Evolutionary conservation across 2,797 vertebrate genomes (phyloP).

Genomic region (Sandelia bainsii): DNA sequence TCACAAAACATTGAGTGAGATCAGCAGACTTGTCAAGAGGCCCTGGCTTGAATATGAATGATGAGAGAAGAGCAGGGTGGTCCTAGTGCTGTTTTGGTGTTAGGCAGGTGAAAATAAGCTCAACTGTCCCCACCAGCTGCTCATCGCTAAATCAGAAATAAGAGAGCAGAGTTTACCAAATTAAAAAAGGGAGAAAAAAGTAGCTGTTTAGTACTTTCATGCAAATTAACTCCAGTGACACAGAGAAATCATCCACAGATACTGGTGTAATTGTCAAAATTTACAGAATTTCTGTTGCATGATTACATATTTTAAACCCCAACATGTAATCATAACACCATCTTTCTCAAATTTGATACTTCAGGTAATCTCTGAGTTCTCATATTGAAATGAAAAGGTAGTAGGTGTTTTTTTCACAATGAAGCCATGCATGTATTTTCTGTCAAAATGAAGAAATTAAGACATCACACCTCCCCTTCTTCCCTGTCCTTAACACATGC

Average conservation of each 20-base stretch:
- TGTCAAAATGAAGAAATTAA: constrained; percentile 89
- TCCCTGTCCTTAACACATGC: constrained; percentile 73
- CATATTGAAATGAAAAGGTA: constrained; percentile 27
- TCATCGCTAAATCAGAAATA: constrained; percentile 69
- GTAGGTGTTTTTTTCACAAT: constrained; percentile 42
- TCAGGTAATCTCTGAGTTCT: constrained; percentile 41
- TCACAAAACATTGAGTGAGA: constrained; percentile 91
- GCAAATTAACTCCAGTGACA: constrained; percentile 52
- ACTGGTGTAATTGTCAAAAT: constrained; percentile 50
- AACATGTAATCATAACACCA: constrained; percentile 48
- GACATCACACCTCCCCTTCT: constrained; percentile 86
- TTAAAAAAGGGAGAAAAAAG: constrained; percentile 14
- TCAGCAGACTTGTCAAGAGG: constrained; percentile 90
- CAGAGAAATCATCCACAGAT: constrained; percentile 38
- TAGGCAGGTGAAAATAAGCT: constrained; percentile 84
- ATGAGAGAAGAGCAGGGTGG: constrained; percentile 89
- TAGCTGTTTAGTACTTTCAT: constrained; percentile 48
- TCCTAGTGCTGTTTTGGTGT: constrained; percentile 79
- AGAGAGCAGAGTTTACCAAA: constrained; percentile 57
- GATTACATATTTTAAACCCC: constrained; percentile 53
- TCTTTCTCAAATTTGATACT: constrained; percentile 44
- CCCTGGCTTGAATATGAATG: constrained; percentile 91
- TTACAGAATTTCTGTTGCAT: constrained; percentile 35
- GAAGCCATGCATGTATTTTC: constrained; percentile 53
- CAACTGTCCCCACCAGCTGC: constrained; percentile 83